Evolutionary conservation across 2,888 invertebrate genomes (phyloP), one percentile per base, ranked within the genome.

Genomic region (Syrphus vitripennis): DNA sequence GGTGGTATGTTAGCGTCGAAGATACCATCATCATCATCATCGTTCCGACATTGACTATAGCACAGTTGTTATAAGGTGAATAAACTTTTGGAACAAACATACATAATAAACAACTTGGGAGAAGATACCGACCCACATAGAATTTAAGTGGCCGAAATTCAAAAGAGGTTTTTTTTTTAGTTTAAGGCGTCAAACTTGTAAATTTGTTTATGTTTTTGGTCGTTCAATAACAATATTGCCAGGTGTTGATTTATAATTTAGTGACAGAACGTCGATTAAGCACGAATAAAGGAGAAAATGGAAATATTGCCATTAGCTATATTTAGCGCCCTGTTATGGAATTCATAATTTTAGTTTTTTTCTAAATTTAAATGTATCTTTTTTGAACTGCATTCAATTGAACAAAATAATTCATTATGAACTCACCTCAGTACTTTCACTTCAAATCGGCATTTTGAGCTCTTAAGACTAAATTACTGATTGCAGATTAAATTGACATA

Each of bases 141-240:
- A 50, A 77, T 78, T 42, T 40, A 74, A 75, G 69, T 63, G 69
- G 69, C 69, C 69, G 61, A 63, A 74, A 53, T 31, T 59, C 14
- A 34, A 77, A 67, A 21, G 71, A 53, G 45, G 48, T 72, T 83
- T 42, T 29, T 16, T 72, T 83, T 42, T 29, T 16, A 45, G 26
- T 42, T 45, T 45, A 29, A 45, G 12, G 53, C 59, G 71, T 67
- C 34, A 42, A 67, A 67, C 50, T 59, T 72, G 24, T 71, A 42
- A 65, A 59, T 57, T 75, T 57, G 16, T 42, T 21, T 45, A 29
- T 34, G 19, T 24, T 19, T 14, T 24, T n/a, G 4, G 50, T 26
- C 6, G 6, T 50, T 26, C n/a, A n/a, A 10, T 14, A 12, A 29
- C 34, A 14, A n/a, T n/a, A 21, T 50, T 67, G 67, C 67, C 67